phyloP scores from a whole-genome alignment of 2,113 vertebrate genomes.

The Callorhinus ursinus region DNA sequence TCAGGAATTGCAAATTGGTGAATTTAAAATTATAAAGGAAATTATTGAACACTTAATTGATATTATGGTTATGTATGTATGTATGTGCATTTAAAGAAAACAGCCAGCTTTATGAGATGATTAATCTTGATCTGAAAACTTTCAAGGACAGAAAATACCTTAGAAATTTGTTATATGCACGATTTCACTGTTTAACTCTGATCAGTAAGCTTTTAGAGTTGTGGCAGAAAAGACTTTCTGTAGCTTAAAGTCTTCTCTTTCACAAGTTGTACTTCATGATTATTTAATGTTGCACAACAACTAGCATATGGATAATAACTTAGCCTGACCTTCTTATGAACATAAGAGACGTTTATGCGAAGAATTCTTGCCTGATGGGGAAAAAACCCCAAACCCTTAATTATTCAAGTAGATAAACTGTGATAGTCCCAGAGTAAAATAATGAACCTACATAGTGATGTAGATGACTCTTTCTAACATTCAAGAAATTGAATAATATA shows the following conservation, averaged over 20 bases:
- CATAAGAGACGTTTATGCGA: background rate
- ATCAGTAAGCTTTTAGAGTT: background rate
- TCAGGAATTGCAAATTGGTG: slow-evolving; percentile 1
- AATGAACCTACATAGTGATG: background rate
- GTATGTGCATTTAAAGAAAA: background rate
- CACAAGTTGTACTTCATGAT: background rate
- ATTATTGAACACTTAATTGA: background rate
- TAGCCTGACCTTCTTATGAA: background rate
- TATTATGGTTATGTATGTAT: background rate
- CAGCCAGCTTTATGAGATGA: background rate
- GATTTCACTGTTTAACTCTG: slow-evolving; percentile 4
- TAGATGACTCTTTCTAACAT: background rate
- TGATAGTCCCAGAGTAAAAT: background rate
- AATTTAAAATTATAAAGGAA: background rate
- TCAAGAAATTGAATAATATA: background rate
- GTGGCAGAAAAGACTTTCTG: background rate
- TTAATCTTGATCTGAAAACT: background rate
- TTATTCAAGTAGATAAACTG: background rate
- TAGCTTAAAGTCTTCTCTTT: background rate
- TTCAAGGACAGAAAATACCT: background rate
- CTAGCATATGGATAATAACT: background rate
- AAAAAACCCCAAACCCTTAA: background rate
- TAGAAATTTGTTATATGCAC: background rate
- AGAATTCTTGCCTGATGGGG: background rate
- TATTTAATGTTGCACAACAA: background rate